phyloP scores from a whole-genome alignment of 35 echinoderm and acorn worm genomes.

The Anneissia japonica region DNA sequence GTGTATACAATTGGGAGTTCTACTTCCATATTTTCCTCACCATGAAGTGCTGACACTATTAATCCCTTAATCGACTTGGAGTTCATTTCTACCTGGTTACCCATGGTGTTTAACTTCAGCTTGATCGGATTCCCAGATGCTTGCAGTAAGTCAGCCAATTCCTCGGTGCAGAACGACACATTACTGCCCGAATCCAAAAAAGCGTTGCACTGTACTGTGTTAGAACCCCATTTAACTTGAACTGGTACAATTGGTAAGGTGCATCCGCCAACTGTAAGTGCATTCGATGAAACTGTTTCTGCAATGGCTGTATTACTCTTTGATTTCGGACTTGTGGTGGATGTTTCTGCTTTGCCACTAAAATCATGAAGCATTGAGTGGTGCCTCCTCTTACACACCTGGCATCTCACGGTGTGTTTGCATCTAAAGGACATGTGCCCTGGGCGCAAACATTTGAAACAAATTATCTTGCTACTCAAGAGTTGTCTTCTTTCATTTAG shows the following conservation, averaged over 20 bases:
- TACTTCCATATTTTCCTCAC: not conserved
- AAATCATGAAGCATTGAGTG: not conserved
- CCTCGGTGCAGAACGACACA: not conserved
- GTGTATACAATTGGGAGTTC: slow-evolving; percentile 1
- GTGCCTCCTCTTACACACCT: not conserved
- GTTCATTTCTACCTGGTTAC: too few species aligned
- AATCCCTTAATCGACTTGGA: too few species aligned
- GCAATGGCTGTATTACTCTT: not conserved
- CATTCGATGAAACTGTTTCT: not conserved
- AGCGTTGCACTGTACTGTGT: not conserved
- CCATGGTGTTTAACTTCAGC: too few species aligned
- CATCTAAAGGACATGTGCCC: not conserved
- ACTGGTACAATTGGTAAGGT: not conserved
- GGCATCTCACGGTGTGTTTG: not conserved
- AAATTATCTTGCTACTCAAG: not conserved
- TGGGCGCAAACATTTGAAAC: not conserved
- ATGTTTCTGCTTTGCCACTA: not conserved
- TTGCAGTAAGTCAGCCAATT: too few species aligned
- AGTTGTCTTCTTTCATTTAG: not conserved
- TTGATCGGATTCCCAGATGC: too few species aligned
- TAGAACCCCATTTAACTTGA: not conserved
- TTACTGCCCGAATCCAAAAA: not conserved
- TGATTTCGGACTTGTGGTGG: not conserved
- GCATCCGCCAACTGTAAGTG: not conserved
- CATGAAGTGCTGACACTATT: too few species aligned